A percentile compares a stretch with the other conserved stretches of the same genome.
These are phyloP conservation scores for Oscheius onirici DNA, from an alignment of 2,888 invertebrate genomes.

Conservation along the genomic window DNA sequence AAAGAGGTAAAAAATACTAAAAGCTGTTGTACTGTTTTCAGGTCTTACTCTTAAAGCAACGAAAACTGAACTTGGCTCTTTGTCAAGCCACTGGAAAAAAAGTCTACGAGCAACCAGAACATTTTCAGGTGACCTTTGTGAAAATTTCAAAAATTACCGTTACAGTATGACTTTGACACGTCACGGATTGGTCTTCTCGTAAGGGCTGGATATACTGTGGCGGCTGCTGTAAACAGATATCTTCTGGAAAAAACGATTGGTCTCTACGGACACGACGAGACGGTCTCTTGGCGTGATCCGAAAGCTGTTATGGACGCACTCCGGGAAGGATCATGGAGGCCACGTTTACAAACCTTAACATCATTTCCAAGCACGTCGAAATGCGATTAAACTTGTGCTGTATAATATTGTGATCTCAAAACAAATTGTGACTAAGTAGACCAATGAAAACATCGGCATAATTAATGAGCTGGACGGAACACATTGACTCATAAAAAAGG, in stretches of 20 bases:
- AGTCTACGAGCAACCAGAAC: background rate
- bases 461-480: no score
- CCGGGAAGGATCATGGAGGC: background rate
- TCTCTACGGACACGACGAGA: background rate
- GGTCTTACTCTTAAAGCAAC: background rate
- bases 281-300: background rate
- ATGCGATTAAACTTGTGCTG: no score
- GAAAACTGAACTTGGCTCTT: background rate
- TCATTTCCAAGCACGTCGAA: no score
- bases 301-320: background rate
- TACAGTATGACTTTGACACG: constrained; percentile 3
- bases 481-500: no score
- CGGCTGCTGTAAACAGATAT: background rate
- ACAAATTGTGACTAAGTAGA: no score
- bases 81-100: background rate
- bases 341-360: background rate
- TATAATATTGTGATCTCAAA: no score
- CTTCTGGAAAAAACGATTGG: background rate
- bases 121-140: background rate
- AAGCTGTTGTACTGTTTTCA: background rate
- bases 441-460: no score
- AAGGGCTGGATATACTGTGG: background rate
- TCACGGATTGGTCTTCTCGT: background rate
- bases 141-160: background rate
- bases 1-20: background rate